Percentiles rank a stretch among this genome's conserved stretches.
Conservation (phyloP, 23 tunicate species). For the Halocynthia roretzi region DNA sequence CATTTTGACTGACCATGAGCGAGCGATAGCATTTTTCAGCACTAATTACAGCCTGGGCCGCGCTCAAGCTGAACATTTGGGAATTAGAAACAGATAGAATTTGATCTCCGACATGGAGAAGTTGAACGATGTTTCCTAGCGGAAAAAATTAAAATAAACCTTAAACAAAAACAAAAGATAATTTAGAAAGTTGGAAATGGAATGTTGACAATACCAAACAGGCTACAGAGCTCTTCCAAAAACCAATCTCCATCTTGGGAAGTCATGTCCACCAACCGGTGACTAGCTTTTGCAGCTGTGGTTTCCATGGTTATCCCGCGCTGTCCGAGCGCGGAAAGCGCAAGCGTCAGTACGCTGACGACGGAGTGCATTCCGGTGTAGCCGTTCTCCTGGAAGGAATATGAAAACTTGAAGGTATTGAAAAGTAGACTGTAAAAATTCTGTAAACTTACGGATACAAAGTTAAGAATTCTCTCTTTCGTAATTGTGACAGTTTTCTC, state of each 20-base stretch:
- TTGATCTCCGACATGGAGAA: conserved; percentile 54
- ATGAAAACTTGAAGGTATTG: background rate
- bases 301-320: conserved; percentile 92
- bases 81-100: conserved; percentile 27
- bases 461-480: conserved; percentile 53
- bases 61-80: conserved; percentile 22
- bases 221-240: conserved; percentile 80
- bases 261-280: conserved; percentile 84
- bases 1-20: conserved; percentile 32
- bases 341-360: conserved; percentile 36
- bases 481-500: conserved; percentile 26
- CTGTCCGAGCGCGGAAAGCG: conserved; percentile 48
- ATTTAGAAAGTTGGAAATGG: background rate
- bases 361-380: conserved; percentile 41
- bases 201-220: conserved; percentile 44
- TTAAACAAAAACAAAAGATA: background rate
- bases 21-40: conserved; percentile 50
- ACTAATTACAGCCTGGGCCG: conserved; percentile 39
- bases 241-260: conserved; percentile 99
- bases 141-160: background rate
- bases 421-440: background rate
- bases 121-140: conserved; percentile 67
- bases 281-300: conserved; percentile 71
- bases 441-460: conserved; percentile 40
- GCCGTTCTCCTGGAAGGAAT: conserved; percentile 43